Base-by-base conservation (phyloP, 1,140 invertebrate species). In the Aleiodes sp. region DNA sequence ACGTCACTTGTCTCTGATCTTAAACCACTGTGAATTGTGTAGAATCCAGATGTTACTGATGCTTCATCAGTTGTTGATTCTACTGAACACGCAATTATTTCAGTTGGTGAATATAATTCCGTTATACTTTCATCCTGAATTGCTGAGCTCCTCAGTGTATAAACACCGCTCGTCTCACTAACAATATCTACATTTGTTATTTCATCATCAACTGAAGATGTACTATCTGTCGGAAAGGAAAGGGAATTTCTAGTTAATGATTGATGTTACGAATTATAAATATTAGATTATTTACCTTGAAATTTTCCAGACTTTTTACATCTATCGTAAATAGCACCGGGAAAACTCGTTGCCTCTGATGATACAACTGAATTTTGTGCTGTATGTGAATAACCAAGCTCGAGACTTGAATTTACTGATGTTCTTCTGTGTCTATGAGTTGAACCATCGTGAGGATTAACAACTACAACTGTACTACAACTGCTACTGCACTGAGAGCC, bases 401-500 rank as follows among this genome's bases (percentile, higher is more conserved):
- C 93, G 73, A 94, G 84, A 75, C 93, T 94, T 62, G 92, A 93
- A 10, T 89, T 91, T 19, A 92, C 92, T 16, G 90, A 93, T 65
- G 88, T 86, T 78, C 88, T 87, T 41, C 80, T 76, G 16, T 78
- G 80, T 72, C 89, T 87, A 21, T 66, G 68, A 29, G 9, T 26
- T 8, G 26, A 29, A 28, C 56, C 28, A 24, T 29, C 26, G 28
- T 59, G 88, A 71, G 87, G 81, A 75, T 88, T 82, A 8, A 91
- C 89, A 56, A 93, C 90, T 68, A 94, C 93, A 12, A 94, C 91
- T 2, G 93, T 94, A 73, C 93, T 94, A 78, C 93, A 94, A 26
- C 91, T 94, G 39, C 92, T 94, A 52, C 92, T 94, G 80, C 93
- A 94, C 78, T 94, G 93, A 4, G 92, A 93, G 16, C 92, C 92